phyloP scores from a whole-genome alignment of 2,113 vertebrate species.

The Phocoena sinus region DNA sequence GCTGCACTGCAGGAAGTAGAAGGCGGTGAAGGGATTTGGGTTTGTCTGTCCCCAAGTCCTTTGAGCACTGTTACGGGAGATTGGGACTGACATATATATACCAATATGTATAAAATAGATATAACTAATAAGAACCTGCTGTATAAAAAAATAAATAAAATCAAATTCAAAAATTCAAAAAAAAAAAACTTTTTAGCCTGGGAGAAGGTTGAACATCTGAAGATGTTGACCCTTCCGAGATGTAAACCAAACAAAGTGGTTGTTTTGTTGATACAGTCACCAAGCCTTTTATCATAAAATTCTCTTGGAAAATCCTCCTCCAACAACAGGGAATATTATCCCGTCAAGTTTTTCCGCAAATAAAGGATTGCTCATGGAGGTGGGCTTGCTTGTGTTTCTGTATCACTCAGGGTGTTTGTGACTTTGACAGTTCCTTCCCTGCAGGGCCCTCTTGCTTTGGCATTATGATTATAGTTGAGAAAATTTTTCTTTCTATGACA shows the following conservation, averaged over 20 bases:
- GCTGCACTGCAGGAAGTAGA: not conserved
- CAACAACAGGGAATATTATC: not conserved
- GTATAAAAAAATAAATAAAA: too few species aligned
- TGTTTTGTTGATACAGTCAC: not conserved
- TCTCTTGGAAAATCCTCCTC: not conserved
- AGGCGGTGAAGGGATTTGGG: not conserved
- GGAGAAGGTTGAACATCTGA: not conserved
- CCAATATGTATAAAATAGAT: too few species aligned
- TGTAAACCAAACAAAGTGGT: not conserved
- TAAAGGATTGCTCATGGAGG: not conserved
- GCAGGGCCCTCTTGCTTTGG: not conserved
- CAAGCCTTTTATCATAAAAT: not conserved
- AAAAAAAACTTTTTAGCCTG: not conserved
- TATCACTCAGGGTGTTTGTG: not conserved
- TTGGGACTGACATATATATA: too few species aligned
- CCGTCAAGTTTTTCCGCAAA: not conserved
- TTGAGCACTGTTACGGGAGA: not conserved
- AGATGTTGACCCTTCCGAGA: not conserved
- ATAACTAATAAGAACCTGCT: too few species aligned
- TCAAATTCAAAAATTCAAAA: too few species aligned
- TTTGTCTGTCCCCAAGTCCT: not conserved
- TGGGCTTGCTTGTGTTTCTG: not conserved
- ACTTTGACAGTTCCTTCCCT: not conserved
- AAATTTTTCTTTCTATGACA: not conserved
- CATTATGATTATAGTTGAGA: conserved; percentile 15